Base-by-base conservation (phyloP, 2,888 invertebrate species). In the Heteromyza rotundicornis region DNA sequence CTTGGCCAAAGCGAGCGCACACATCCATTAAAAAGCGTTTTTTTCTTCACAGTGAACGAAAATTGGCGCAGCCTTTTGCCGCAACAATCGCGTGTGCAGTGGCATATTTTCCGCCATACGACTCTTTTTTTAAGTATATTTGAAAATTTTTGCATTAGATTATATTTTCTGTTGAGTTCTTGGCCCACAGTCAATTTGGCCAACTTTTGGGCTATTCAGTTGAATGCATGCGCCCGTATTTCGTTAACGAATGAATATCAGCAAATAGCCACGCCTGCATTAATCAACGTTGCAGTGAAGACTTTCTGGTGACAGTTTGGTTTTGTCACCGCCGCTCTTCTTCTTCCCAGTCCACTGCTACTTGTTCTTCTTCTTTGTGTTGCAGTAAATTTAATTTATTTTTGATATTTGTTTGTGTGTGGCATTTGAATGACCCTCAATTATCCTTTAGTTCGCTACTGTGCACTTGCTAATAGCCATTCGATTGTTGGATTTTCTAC, bases 361-460 rank as follows among this genome's bases (percentile, higher is more conserved):
- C n/a, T 19, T 20, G 2, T 47, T 47, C 14, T 47, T 47, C 17
- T 47, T 47, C 19, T 20, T 8, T 40, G 14, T 40, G 40, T n/a
- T 27, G n/a, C 27, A 27, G 27, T n/a, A 27, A 27, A 7, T 27
- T 10, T 27, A 27, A 27, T 40, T 40, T n/a, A 40, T 40, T 40
- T 10, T n/a, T 47, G 7, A 2, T 7, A 47, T 20, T 19, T 19
- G 7, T 17, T 47, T 47, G 17, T 40, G 3, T 68, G 69, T 65
- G 71, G 70, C 68, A 71, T 75, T 76, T 73, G 68, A 70, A 76
- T 77, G 78, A 78, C 77, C 77, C 71, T 71, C 78, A 78, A 76
- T 79, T 78, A 77, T 78, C 80, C 80, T 78, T 79, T 78, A 65
- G 32, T 55, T 63, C 44, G 17, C 14, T 40, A 12, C 32, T 32